phyloP scores from a whole-genome alignment of 2,113 vertebrate genomes.

The Aptenodytes forsteri region DNA sequence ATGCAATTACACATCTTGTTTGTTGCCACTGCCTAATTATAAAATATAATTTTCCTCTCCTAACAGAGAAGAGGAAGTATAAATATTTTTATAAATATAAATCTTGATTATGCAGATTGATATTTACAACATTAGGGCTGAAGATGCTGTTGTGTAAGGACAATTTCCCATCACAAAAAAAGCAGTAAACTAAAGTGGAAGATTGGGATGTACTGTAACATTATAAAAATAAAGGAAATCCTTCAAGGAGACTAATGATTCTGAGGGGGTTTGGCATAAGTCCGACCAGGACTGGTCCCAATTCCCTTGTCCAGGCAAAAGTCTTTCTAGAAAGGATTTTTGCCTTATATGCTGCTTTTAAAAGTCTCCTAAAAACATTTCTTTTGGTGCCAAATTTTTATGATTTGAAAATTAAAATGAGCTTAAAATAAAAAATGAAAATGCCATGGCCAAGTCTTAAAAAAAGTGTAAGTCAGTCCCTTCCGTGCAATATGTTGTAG shows the following conservation, averaged over 20 bases:
- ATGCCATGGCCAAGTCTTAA: not conserved
- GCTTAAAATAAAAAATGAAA: not conserved
- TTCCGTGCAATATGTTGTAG: not conserved
- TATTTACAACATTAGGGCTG: not conserved
- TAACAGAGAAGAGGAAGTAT: not conserved
- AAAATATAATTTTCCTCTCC: constrained; percentile 20
- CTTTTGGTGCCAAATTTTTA: not conserved
- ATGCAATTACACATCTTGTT: not conserved
- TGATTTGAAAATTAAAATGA: not conserved
- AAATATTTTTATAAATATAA: constrained; percentile 14
- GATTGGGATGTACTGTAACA: not conserved
- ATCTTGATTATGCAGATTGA: not conserved
- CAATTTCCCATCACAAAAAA: not conserved
- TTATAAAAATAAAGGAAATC: not conserved
- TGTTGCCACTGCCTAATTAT: constrained; percentile 20
- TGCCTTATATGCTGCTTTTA: not conserved
- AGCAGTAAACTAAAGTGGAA: not conserved
- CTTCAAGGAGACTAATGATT: not conserved
- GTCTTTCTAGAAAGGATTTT: not conserved
- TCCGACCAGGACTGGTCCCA: not conserved
- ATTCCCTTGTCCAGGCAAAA: not conserved
- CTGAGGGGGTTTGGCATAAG: not conserved
- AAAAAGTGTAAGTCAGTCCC: not conserved
- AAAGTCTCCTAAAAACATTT: not conserved
- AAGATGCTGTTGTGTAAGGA: not conserved